Conservation (phyloP, 2,888 invertebrate species). For the Andrena praecox region DNA sequence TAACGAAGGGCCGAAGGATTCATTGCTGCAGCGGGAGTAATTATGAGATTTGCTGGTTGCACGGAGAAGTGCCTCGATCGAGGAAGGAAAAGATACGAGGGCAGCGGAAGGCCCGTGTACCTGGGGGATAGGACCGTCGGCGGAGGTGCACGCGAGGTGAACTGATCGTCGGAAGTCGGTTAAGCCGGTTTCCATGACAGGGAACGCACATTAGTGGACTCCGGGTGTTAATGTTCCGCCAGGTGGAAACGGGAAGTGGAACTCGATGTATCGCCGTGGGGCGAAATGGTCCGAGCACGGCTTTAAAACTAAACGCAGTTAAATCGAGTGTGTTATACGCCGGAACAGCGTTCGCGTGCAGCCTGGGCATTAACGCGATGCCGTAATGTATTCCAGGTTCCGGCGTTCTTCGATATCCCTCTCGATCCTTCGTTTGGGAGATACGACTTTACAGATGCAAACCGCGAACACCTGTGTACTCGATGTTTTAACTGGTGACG, state of each 20-base stretch:
- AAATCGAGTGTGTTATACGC: conserved; percentile 62
- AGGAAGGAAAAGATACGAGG: not conserved
- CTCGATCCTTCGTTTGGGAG: not conserved
- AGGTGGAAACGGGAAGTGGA: conserved; percentile 54
- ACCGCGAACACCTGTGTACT: no score
- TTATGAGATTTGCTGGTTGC: not conserved
- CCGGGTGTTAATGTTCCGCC: conserved; percentile 53
- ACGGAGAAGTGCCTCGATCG: not conserved
- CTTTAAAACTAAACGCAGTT: conserved; percentile 66
- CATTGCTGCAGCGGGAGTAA: not conserved
- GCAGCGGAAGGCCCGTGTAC: no score
- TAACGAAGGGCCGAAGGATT: not conserved
- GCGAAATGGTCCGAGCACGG: conserved; percentile 27
- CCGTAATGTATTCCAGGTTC: conserved; percentile 36
- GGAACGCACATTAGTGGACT: conserved; percentile 67
- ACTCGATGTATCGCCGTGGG: conserved; percentile 58
- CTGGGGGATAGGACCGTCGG: no score
- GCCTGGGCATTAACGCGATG: conserved; percentile 45
- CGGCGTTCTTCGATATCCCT: conserved; percentile 8
- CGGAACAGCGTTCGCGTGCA: conserved; percentile 60
- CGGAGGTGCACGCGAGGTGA: not conserved
- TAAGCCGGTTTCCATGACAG: conserved; percentile 69
- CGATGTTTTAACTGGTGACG: no score
- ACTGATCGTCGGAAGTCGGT: conserved; percentile 53
- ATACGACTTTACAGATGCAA: not conserved